phyloP scores from a whole-genome alignment of 2,888 invertebrate genomes.

The Eupeodes latifasciatus region DNA sequence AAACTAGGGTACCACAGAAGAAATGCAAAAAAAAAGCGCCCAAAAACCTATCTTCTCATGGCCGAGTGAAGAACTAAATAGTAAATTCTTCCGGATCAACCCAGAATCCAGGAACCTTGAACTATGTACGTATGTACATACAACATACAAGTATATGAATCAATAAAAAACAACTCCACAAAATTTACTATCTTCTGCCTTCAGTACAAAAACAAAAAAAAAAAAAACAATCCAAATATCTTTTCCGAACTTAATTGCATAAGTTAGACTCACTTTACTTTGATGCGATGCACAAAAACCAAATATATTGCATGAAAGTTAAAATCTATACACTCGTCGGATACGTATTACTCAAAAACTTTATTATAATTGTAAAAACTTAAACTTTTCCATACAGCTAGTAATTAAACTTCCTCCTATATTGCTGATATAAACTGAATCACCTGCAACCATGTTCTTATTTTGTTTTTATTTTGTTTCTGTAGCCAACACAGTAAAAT shows the following conservation, averaged over 20 bases:
- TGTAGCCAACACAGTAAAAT: neutral
- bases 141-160: neutral
- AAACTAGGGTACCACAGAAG: no score
- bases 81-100: no score
- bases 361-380: conserved; percentile 26
- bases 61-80: no score
- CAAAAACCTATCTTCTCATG: no score
- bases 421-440: conserved; percentile 10
- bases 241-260: conserved; percentile 9
- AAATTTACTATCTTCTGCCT: neutral
- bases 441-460: conserved; percentile 13
- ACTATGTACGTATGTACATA: no score
- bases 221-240: neutral
- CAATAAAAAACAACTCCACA: neutral
- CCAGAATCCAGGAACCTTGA: no score
- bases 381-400: conserved; percentile 1
- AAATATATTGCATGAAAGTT: neutral
- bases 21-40: no score
- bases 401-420: conserved; percentile 23
- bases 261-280: conserved; percentile 4
- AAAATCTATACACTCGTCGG: neutral
- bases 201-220: neutral
- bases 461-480: neutral
- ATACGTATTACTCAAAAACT: neutral
- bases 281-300: neutral